Evolutionary conservation across 2,113 vertebrate species (phyloP), one percentile per base, ranked within the genome.

Genomic region (Apteryx mantelli): DNA sequence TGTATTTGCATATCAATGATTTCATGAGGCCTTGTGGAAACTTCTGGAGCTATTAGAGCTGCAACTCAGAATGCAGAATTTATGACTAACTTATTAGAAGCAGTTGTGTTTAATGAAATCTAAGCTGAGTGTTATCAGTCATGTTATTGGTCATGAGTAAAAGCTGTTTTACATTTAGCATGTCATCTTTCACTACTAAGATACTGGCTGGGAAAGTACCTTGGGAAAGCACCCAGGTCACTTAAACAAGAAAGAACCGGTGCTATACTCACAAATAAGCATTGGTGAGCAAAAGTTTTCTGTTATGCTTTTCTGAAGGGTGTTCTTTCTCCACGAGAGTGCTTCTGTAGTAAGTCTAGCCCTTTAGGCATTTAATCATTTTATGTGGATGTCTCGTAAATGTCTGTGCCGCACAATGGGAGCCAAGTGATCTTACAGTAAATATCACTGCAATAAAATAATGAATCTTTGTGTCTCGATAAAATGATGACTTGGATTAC

Each of bases 401-500:
- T 93, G 73, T 86, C 95, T 93, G 55, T 68, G 90, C 20, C 50
- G 94, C 68, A 88, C 76, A 58, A 20, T 64, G 79, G 44, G 64
- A 96, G 36, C 50, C 82, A 77, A 89, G 53, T 46, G 85, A 88
- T 96, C 71, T 88, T 64, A 90, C 44, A 50, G 79, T 88, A 97
- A 97, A 96, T 96, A 94, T 58, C 82, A 94, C 40, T 73, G 73
- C 79, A 94, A 90, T 81, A 93, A 83, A n/a, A 88, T 91, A 88
- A 96, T 96, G 75, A 86, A 94, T 95, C 85, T 93, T 89, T 81
- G 61, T 95, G 93, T 90, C 91, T 96, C 82, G 36, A 53, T 58
- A 74, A 79, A 96, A 66, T 77, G 75, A 88, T 91, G 68, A 63
- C 88, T 89, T 89, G 76, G 58, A 63, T 96, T 73, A 55, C 78